A percentile compares a stretch with the other conserved stretches of the same genome.
phyloP scores from a whole-genome alignment of 2,797 vertebrate species.

The Enteromius trimaculatus region DNA sequence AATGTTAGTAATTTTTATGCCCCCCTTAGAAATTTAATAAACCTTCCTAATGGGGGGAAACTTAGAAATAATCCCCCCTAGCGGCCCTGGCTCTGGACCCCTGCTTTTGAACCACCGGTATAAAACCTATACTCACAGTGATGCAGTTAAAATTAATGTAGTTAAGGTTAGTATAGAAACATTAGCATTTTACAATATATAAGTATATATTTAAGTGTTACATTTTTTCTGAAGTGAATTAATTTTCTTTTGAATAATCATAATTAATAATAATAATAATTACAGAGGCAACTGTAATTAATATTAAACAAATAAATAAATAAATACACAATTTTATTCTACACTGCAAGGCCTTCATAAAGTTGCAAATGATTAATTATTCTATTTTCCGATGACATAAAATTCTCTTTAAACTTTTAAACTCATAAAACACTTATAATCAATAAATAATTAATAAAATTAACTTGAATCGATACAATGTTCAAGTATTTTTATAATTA shows the following conservation, averaged over 20 bases:
- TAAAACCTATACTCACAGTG: background rate
- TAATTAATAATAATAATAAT: background rate
- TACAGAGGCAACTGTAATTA: background rate
- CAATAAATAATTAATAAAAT: background rate
- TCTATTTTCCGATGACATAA: background rate
- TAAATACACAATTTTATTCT: background rate
- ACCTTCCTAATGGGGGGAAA: too few species aligned
- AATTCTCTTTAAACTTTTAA: background rate
- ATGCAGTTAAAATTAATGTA: background rate
- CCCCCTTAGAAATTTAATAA: background rate
- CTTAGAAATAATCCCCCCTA: too few species aligned
- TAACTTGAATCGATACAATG: background rate
- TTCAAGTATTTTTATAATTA: background rate
- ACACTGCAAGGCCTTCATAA: background rate
- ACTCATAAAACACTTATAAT: background rate
- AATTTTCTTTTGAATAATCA: background rate
- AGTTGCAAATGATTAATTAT: background rate
- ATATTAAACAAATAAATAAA: background rate
- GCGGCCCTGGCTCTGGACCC: too few species aligned
- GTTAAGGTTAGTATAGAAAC: background rate
- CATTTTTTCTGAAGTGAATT: background rate
- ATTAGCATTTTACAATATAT: background rate
- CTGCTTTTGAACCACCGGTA: background rate
- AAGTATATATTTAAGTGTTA: background rate
- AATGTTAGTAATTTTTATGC: background rate